Base-by-base conservation (phyloP, 2,888 invertebrate genomes). In the Diabrotica balteata region DNA sequence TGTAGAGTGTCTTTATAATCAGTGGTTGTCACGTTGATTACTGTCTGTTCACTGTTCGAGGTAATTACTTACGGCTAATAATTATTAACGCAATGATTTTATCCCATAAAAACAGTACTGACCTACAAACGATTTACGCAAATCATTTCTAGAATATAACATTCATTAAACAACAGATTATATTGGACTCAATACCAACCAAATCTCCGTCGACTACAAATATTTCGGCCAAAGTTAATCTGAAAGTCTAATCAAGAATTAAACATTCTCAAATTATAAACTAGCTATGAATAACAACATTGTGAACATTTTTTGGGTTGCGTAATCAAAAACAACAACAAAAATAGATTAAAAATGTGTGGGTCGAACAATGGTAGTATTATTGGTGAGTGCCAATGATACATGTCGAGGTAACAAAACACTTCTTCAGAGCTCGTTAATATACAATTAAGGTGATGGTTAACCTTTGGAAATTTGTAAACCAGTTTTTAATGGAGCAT, bases 251-350 rank as follows among this genome's bases (percentile, higher is more conserved):
- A 54, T 54, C n/a, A 54, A 2, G n/a, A 10, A 54, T 54, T 42
- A 54, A 43, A n/a, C n/a, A 43, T 54, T 54, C 54, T 7, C 42
- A 4, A 10, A 42, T 54, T 42, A n/a, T 32, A 54, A 54, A n/a
- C 11, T 5, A 32, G 32, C 32, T 43, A 54, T 54, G 54, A 43
- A 54, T 54, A 54, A 54, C 54, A 54, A 54, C 11, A n/a, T 54
- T 54, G 54, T 54, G 54, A 54, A 54, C 54, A 42, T 54, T 54
- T 54, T 54, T 54, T 43, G 42, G 54, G n/a, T 54, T 54, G 43
- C 43, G 54, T 54, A 54, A 54, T 54, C 43, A 54, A n/a, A 54
- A 42, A 54, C 42, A 54, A 54, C 54, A 53, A 53, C 53, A 8
- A 54, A 53, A 52, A 54, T 43, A 54, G 54, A 54, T 54, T 54